Base-by-base conservation (phyloP, 2,113 vertebrate species). In the Morone chrysops region DNA sequence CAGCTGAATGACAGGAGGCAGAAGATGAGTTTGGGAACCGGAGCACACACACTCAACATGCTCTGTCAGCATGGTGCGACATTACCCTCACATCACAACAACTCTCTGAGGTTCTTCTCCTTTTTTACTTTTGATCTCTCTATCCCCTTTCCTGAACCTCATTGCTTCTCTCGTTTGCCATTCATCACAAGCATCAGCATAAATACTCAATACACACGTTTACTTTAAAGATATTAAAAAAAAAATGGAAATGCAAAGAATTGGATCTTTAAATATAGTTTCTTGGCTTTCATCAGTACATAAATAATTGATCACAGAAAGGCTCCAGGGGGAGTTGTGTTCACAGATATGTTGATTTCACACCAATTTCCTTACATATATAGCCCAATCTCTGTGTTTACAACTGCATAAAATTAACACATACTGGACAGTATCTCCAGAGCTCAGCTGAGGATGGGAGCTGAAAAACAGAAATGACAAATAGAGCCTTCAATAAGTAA, bases 281-380 rank as follows among this genome's bases (percentile, higher is more conserved):
- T 84, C 88, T 89, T 88, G 87, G 85, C 82, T 82, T 79, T 90
- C 89, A 73, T 88, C 84, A 48, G 20, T 60, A 88, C 70, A 92
- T 93, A 85, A 87, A 93, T 94, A 92, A 92, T 92, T 92, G 82
- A 93, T 93, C 89, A 93, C 65, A 90, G 75, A 81, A 60, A 68
- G 11, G 75, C 87, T 84, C 65, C 80, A 25, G 72, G 89, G 83
- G 81, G 72, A 77, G 85, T 81, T 10, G 31, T 82, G 81, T 91
- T 90, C 66, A 4, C 12, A 80, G 88, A 91, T 90, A 75, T 92
- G 84, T 92, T 89, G 92, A 90, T 93, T 93, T 91, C 90, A 92
- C 85, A 90, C 87, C 65, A 76, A 85, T 91, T 89, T 91, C 73
- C 81, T 87, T 84, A 87, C 79, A 81, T 86, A 85, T 70, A 84